phyloP scores from a whole-genome alignment of 2,888 invertebrate genomes.

The Drosophila birchii region DNA sequence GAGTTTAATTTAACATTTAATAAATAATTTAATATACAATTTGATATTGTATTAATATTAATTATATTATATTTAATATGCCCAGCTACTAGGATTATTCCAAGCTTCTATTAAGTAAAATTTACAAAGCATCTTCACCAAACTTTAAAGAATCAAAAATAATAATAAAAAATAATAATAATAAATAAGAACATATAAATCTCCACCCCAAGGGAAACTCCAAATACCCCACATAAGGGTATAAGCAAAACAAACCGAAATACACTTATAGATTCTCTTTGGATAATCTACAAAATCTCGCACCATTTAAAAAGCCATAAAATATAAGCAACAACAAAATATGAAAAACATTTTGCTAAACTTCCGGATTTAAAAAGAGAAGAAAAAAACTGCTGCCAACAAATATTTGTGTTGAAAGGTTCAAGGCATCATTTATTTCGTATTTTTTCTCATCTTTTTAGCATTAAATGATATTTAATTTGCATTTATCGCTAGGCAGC shows the following conservation, averaged over 20 bases:
- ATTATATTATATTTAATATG: no score
- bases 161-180: not conserved
- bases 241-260: conserved; percentile 39
- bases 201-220: not conserved
- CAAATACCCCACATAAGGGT: not conserved
- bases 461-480: conserved; percentile 52
- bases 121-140: no score
- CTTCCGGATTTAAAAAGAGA: conserved; percentile 56
- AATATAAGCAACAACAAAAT: conserved; percentile 31
- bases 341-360: conserved; percentile 53
- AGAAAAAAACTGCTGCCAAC: conserved; percentile 39
- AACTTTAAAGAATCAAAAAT: not conserved
- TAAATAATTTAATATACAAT: no score
- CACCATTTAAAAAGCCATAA: conserved; percentile 59
- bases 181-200: not conserved
- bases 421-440: conserved; percentile 49
- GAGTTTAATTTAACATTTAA: not conserved
- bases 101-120: no score
- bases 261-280: conserved; percentile 41
- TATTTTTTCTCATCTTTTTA: conserved; percentile 19
- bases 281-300: conserved; percentile 35
- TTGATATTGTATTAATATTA: no score
- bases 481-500: conserved; percentile 23
- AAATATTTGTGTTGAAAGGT: conserved; percentile 41
- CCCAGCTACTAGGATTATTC: no score